A percentile compares a stretch with the other conserved stretches of the same genome.
Conservation (phyloP, 2,797 vertebrate species). For the Hippoglossus hippoglossus region DNA sequence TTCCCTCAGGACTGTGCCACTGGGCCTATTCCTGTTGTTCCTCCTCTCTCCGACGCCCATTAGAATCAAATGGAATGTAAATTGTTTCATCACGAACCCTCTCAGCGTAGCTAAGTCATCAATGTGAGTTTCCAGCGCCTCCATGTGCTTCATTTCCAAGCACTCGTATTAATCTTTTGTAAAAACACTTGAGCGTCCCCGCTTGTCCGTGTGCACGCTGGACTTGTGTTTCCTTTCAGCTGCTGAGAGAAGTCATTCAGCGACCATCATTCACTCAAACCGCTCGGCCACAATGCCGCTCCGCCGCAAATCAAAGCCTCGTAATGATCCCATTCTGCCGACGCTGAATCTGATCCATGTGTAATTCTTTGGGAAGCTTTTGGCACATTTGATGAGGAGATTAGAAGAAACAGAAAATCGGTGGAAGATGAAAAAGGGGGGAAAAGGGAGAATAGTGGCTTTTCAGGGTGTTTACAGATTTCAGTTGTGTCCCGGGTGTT, state of each 20-base stretch:
- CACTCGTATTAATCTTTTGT: slow-evolving; percentile 59
- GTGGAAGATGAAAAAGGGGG: slow-evolving; percentile 31
- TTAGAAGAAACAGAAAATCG: slow-evolving; percentile 79
- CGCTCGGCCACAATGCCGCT: slow-evolving; percentile 37
- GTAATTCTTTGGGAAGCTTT: slow-evolving; percentile 86
- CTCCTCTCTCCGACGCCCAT: no score
- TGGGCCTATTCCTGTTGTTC: no score
- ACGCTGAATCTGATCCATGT: slow-evolving; percentile 84
- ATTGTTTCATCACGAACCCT: no score
- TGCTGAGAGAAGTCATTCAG: slow-evolving; percentile 54
- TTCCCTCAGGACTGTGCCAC: no score
- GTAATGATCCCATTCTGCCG: slow-evolving; percentile 87
- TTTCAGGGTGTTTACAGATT: slow-evolving; percentile 91
- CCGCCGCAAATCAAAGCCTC: slow-evolving; percentile 73
- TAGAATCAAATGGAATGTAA: no score
- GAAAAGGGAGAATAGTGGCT: slow-evolving; percentile 86
- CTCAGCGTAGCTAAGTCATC: no score
- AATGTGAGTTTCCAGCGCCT: neutral
- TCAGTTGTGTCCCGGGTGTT: slow-evolving; percentile 83
- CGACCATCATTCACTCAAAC: slow-evolving; percentile 42
- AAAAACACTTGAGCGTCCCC: slow-evolving; percentile 55
- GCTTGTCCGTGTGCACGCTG: neutral
- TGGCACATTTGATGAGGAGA: slow-evolving; percentile 90
- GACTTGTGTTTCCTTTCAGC: slow-evolving; percentile 68
- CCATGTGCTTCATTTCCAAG: slow-evolving; percentile 31